These are phyloP conservation scores for Papilio glaucus DNA, from an alignment of 1,140 invertebrate genomes.

Conservation along the genomic window DNA sequence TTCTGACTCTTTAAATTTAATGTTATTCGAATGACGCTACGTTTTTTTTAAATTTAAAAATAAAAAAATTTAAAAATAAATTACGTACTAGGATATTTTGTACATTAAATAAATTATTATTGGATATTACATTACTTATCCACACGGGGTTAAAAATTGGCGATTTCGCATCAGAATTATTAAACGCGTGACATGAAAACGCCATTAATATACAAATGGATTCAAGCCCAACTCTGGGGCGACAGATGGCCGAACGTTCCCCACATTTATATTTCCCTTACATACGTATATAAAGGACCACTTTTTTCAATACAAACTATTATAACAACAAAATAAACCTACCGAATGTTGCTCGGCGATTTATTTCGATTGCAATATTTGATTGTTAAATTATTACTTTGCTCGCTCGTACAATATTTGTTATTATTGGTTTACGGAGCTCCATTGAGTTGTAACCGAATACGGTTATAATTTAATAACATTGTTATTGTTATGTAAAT, in stretches of 20 bases:
- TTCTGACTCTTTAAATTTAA: no score
- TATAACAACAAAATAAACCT: conserved; percentile 53
- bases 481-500: conserved; percentile 33
- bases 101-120: background rate
- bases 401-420: conserved; percentile 6
- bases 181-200: conserved; percentile 56
- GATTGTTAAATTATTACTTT: conserved; percentile 37
- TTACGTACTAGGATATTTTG: no score
- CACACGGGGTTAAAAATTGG: conserved; percentile 23
- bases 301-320: conserved; percentile 48
- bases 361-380: conserved; percentile 44
- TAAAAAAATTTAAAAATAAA: no score
- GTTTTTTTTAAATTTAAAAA: no score
- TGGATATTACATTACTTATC: background rate
- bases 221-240: conserved; percentile 52
- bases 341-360: conserved; percentile 47
- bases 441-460: conserved; percentile 29
- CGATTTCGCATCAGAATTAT: conserved; percentile 47
- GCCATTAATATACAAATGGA: conserved; percentile 61
- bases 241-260: conserved; percentile 66
- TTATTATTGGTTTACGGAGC: conserved; percentile 29
- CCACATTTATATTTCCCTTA: conserved; percentile 59
- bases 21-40: no score
- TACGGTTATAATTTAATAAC: conserved; percentile 31
- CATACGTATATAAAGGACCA: conserved; percentile 47